These are phyloP conservation scores for Semaprochilodus insignis DNA, from an alignment of 2,797 vertebrate species.

Conservation along the genomic window DNA sequence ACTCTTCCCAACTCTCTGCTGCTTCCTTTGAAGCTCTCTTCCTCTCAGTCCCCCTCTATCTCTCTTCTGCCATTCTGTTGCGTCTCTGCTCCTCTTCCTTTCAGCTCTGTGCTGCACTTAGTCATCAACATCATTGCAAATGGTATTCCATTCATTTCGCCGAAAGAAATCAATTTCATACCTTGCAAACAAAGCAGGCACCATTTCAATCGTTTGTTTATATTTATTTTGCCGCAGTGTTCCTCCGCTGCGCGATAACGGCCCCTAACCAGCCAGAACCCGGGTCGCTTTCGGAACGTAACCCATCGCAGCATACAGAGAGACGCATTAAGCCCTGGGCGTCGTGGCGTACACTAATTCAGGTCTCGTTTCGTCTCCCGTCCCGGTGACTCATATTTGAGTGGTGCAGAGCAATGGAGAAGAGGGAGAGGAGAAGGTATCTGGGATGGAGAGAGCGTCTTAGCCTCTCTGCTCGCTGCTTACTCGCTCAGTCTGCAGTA, in stretches of 20 bases:
- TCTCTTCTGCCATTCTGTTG: neutral
- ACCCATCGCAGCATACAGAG: slow-evolving; percentile 30
- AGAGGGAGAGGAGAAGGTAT: slow-evolving; percentile 1
- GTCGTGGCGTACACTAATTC: neutral
- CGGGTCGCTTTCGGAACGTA: neutral
- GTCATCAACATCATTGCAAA: slow-evolving; percentile 30
- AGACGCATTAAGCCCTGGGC: slow-evolving; percentile 21
- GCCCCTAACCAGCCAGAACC: slow-evolving; percentile 7
- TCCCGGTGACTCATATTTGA: slow-evolving; percentile 29
- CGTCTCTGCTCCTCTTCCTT: slow-evolving; percentile 4
- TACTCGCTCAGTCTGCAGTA: slow-evolving; percentile 53
- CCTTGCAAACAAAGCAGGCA: slow-evolving; percentile 25
- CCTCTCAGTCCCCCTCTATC: neutral
- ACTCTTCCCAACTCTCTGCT: neutral
- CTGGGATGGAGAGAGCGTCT: slow-evolving; percentile 2
- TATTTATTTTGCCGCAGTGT: slow-evolving; percentile 9
- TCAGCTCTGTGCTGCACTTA: slow-evolving; percentile 3
- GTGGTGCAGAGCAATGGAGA: slow-evolving; percentile 1
- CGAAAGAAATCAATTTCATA: slow-evolving; percentile 38
- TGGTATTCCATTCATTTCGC: slow-evolving; percentile 24
- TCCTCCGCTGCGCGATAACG: neutral
- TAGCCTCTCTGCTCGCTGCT: slow-evolving; percentile 29
- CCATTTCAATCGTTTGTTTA: slow-evolving; percentile 18
- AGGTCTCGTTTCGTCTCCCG: slow-evolving; percentile 19
- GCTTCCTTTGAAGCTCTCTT: neutral